Evolutionary conservation across 2,888 invertebrate genomes (phyloP).

Genomic region (Saturnia japonica): DNA sequence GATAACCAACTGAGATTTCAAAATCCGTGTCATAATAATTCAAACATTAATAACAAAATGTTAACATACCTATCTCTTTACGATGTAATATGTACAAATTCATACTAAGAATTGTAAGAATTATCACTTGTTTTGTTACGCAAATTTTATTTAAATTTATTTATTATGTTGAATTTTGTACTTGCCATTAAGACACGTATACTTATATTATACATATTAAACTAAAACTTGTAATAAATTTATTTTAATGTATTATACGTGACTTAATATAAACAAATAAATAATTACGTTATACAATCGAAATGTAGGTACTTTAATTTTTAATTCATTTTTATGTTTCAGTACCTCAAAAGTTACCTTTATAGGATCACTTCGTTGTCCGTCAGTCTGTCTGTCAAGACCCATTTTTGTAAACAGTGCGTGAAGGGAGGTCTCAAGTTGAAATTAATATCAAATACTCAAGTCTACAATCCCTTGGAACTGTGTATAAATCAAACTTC

Average conservation of each 20-base stretch:
- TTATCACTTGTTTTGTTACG: not conserved
- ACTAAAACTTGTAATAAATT: not conserved
- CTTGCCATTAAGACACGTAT: not conserved
- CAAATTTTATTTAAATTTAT: not conserved
- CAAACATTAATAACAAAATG: not conserved
- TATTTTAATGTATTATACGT: not conserved
- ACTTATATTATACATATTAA: not conserved
- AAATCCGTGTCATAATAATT: not conserved
- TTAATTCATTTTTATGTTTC: too few relatives aligned
- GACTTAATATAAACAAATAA: not conserved
- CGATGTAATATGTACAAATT: not conserved
- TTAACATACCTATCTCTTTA: not conserved
- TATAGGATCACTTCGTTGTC: too few relatives aligned
- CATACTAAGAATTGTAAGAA: not conserved
- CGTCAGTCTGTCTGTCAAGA: too few relatives aligned
- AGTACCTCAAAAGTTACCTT: too few relatives aligned
- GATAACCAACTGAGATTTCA: not conserved
- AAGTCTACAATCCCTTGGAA: too few relatives aligned
- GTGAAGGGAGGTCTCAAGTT: too few relatives aligned
- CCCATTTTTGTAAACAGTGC: too few relatives aligned
- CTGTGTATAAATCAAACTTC: too few relatives aligned
- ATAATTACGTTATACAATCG: not conserved
- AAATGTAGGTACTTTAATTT: too few relatives aligned
- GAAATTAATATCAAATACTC: too few relatives aligned
- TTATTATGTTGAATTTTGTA: not conserved